Conservation (phyloP, 1,140 invertebrate genomes). For the Archegozetes longisetosus region DNA sequence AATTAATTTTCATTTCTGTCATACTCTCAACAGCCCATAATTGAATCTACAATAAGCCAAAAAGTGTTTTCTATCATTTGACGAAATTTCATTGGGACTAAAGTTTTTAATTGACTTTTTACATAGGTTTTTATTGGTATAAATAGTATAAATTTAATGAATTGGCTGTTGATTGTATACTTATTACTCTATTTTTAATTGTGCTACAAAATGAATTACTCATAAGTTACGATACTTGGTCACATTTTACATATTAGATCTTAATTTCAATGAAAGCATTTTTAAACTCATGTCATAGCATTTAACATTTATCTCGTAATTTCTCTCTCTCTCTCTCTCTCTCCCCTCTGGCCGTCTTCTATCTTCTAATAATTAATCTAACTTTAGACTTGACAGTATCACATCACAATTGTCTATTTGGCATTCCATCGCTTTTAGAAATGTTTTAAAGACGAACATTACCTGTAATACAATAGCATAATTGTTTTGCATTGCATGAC, state of each 20-base stretch:
- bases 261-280: not conserved
- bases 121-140: not conserved
- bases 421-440: not conserved
- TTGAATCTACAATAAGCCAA: not conserved
- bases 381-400: too few species aligned
- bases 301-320: not conserved
- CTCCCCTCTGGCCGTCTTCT: not conserved
- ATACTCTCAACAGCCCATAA: not conserved
- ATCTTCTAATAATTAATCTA: too few species aligned
- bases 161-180: not conserved
- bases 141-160: not conserved
- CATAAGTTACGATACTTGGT: not conserved
- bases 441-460: not conserved
- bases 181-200: not conserved
- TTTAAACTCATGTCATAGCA: not conserved
- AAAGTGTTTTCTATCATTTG: not conserved
- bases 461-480: not conserved
- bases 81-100: not conserved
- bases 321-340: conserved; percentile 4
- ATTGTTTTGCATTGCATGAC: not conserved
- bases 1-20: not conserved
- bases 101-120: not conserved
- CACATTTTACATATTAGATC: not conserved
- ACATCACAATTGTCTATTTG: too few species aligned
- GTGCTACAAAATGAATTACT: not conserved